Percentiles rank a stretch among this genome's conserved stretches.
Evolutionary conservation across 2,797 vertebrate genomes (phyloP).

Genomic region (Scolopax rusticola): DNA sequence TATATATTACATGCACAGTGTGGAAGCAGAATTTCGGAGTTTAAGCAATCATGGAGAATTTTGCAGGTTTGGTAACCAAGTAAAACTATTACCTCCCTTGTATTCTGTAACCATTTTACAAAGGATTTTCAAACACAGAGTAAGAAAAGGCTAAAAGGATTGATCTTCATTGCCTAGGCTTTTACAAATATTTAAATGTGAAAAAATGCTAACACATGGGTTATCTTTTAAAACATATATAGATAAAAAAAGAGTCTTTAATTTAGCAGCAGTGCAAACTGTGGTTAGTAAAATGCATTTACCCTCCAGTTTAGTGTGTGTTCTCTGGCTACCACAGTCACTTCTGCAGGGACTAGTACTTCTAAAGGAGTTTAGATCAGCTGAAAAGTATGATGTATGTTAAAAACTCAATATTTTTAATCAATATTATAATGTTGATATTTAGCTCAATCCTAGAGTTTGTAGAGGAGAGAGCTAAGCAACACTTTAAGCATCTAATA

Average conservation of each 20-base stretch:
- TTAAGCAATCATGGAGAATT: background rate
- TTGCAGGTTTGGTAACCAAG: background rate
- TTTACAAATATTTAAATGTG: background rate
- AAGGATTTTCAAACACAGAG: background rate
- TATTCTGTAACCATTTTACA: background rate
- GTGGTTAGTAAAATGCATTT: background rate
- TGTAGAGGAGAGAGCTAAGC: background rate
- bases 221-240: background rate
- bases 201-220: background rate
- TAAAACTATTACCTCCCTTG: background rate
- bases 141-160: background rate
- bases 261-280: background rate
- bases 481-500: background rate
- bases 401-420: background rate
- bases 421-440: background rate
- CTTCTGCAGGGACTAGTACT: background rate
- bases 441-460: background rate
- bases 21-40: background rate
- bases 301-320: background rate
- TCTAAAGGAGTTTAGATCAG: background rate
- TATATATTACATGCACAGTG: rapidly evolving
- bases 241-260: background rate
- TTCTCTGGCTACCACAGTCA: background rate
- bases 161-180: background rate
- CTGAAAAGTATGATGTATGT: background rate